Percentiles rank a stretch among this genome's conserved stretches.
Evolutionary conservation across 2,888 invertebrate species (phyloP).

Genomic region (Dichetophora obliterata): DNA sequence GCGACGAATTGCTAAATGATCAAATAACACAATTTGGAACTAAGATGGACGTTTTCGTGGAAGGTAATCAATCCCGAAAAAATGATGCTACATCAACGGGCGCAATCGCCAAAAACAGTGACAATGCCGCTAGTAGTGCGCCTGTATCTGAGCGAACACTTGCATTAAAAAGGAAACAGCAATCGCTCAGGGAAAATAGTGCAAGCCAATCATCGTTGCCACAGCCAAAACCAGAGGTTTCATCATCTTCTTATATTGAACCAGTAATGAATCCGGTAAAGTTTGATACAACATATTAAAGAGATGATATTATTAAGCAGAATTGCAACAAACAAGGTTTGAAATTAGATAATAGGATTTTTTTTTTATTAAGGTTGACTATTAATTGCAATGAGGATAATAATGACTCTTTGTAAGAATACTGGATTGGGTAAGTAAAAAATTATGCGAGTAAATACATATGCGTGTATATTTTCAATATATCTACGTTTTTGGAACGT

Average conservation of each 20-base stretch:
- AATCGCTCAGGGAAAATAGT: background rate
- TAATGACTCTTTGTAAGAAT: too few relatives aligned
- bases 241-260: background rate
- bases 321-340: too few relatives aligned
- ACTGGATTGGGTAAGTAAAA: too few relatives aligned
- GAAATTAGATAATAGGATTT: too few relatives aligned
- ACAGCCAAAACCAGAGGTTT: background rate
- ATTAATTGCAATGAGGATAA: too few relatives aligned
- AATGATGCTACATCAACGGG: background rate
- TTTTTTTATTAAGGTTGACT: too few relatives aligned
- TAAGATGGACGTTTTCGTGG: background rate
- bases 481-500: too few relatives aligned
- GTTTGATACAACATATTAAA: too few relatives aligned
- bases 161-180: background rate
- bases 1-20: slow-evolving; percentile 41
- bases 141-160: background rate
- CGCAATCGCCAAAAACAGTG: background rate
- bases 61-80: background rate
- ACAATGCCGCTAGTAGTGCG: background rate
- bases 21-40: slow-evolving; percentile 39
- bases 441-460: too few relatives aligned
- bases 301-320: too few relatives aligned
- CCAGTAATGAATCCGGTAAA: too few relatives aligned
- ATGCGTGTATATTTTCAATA: too few relatives aligned
- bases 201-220: background rate